A percentile compares a stretch with the other conserved stretches of the same genome.
Evolutionary conservation across 2,888 invertebrate genomes (phyloP).

Genomic region (Hypena proboscidalis): DNA sequence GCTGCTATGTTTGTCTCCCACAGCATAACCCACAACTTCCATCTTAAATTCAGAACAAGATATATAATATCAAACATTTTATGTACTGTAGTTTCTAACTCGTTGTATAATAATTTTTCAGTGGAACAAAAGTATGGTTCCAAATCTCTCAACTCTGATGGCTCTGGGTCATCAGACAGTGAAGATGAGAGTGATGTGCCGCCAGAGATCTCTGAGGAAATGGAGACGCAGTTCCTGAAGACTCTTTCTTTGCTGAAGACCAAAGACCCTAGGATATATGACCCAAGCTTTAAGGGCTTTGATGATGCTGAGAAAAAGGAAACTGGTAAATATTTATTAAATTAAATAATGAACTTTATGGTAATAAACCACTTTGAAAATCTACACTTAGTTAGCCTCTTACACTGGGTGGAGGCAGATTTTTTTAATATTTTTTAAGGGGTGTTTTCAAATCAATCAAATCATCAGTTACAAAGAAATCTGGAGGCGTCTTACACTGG

Average conservation of each 20-base stretch:
- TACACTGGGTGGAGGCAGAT: too few relatives aligned
- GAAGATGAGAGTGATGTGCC: slow-evolving; percentile 88
- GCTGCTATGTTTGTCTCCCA: too few relatives aligned
- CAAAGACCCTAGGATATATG: slow-evolving; percentile 95
- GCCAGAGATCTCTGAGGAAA: slow-evolving; percentile 85
- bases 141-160: slow-evolving; percentile 73
- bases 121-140: slow-evolving; percentile 92
- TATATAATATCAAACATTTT: too few relatives aligned
- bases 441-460: too few relatives aligned
- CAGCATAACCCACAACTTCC: too few relatives aligned
- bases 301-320: slow-evolving; percentile 73
- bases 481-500: too few relatives aligned
- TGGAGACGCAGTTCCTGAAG: slow-evolving; percentile 95
- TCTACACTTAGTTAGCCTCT: too few relatives aligned
- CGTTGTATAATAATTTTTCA: slow-evolving; percentile 61
- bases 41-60: too few relatives aligned
- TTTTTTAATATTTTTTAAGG: too few relatives aligned
- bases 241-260: slow-evolving; percentile 94
- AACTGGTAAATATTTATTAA: slow-evolving; percentile 47
- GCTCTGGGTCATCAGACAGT: slow-evolving; percentile 80
- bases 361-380: too few relatives aligned
- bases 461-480: too few relatives aligned
- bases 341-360: neutral
- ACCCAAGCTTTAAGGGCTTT: slow-evolving; percentile 90
- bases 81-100: too few relatives aligned